phyloP scores from a whole-genome alignment of 2,888 invertebrate species.

The Sarcophaga rosellei region DNA sequence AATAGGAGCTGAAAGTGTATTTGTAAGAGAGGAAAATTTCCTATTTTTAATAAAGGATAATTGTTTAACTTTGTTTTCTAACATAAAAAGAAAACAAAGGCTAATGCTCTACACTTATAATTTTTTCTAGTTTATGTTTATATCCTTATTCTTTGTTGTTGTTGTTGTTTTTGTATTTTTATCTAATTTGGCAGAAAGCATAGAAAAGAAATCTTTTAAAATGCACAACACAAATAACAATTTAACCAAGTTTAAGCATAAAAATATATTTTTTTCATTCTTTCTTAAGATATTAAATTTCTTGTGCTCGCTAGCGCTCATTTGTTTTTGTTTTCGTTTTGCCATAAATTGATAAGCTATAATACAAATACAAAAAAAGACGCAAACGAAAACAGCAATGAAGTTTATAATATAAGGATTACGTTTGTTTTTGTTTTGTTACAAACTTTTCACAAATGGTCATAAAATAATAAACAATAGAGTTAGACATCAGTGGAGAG shows the following conservation, averaged over 20 bases:
- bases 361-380: constrained; percentile 10
- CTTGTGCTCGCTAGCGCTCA: too few species aligned
- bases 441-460: constrained; percentile 54
- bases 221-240: constrained; percentile 5
- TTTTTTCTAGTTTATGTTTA: constrained; percentile 5
- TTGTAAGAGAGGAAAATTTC: too few species aligned
- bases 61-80: background rate
- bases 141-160: background rate
- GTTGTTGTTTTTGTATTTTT: background rate
- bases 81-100: background rate
- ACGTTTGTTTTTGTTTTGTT: constrained; percentile 31
- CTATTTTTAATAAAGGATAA: constrained; percentile 19
- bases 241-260: constrained; percentile 52
- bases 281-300: constrained; percentile 33
- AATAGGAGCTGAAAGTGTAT: background rate
- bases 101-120: background rate
- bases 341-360: constrained; percentile 53
- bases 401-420: constrained; percentile 27
- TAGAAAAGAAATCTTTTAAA: background rate
- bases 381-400: constrained; percentile 8
- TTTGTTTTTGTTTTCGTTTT: background rate
- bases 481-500: background rate
- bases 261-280: constrained; percentile 38
- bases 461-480: constrained; percentile 62
- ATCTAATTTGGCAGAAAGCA: constrained; percentile 40